A percentile compares a stretch with the other conserved stretches of the same genome.
Evolutionary conservation across 2,113 vertebrate genomes (phyloP).

Genomic region (Bolborhynchus lineola): DNA sequence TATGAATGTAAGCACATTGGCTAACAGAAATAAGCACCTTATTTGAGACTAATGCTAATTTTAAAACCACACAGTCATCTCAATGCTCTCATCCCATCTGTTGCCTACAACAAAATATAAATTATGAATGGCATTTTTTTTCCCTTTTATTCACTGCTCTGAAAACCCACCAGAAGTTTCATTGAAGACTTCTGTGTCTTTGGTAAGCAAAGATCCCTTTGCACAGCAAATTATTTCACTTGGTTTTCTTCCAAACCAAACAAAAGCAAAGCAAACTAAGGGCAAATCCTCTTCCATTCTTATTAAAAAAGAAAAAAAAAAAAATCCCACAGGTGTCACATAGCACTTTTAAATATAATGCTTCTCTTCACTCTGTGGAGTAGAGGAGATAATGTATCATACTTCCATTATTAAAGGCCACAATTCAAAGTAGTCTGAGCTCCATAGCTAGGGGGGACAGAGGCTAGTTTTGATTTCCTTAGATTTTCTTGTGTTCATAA

Average conservation of each 20-base stretch:
- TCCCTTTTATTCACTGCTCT: background rate
- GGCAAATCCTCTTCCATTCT: background rate
- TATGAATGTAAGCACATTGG: background rate
- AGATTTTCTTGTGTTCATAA: background rate
- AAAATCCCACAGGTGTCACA: background rate
- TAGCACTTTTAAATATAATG: background rate
- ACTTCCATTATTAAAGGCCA: background rate
- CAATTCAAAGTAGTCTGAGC: background rate
- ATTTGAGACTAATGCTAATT: constrained; percentile 25
- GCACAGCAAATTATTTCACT: background rate
- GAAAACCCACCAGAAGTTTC: background rate
- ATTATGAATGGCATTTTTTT: constrained; percentile 32
- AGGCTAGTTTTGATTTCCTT: background rate
- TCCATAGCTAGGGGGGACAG: background rate
- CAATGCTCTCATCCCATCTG: constrained; percentile 22
- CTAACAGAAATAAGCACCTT: constrained; percentile 17
- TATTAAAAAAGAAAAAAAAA: background rate
- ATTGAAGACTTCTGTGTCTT: background rate
- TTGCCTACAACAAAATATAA: constrained; percentile 37
- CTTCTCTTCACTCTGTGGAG: background rate
- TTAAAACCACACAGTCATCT: constrained; percentile 27
- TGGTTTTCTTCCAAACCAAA: background rate
- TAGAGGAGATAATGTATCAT: background rate
- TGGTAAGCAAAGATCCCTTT: background rate
- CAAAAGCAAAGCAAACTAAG: background rate